Conservation (phyloP, 2,888 invertebrate species). For the Lucinisca nassula region DNA sequence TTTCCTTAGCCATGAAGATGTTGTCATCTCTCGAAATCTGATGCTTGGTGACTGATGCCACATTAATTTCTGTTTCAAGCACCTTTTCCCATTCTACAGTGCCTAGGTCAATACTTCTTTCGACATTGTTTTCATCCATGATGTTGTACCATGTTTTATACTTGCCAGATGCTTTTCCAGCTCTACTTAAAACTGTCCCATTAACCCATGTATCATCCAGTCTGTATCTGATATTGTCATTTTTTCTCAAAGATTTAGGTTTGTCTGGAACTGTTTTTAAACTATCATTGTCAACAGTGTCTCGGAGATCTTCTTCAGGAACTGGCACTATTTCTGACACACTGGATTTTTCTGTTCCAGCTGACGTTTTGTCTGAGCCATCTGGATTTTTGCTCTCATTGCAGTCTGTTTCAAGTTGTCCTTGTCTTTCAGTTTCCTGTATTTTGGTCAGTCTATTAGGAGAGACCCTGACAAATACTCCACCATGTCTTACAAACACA, state of each 20-base stretch:
- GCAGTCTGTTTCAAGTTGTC: neutral
- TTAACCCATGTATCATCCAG: neutral
- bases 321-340: conserved; percentile 6
- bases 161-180: conserved; percentile 32
- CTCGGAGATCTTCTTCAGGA: neutral
- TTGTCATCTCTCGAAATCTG: neutral
- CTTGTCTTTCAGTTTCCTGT: neutral
- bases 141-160: conserved; percentile 46
- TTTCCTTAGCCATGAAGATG: conserved; percentile 30
- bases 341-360: neutral
- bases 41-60: neutral
- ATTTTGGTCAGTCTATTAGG: neutral
- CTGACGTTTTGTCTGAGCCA: too few relatives aligned
- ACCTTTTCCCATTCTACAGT: neutral
- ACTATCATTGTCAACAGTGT: neutral
- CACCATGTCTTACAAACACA: conserved; percentile 23
- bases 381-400: neutral
- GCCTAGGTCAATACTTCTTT: conserved; percentile 23
- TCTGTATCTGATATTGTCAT: neutral
- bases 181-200: conserved; percentile 26
- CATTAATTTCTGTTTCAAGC: neutral
- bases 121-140: conserved; percentile 1
- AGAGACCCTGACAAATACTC: conserved; percentile 10
- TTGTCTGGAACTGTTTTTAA: neutral
- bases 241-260: neutral